Evolutionary conservation across 2,797 vertebrate genomes (phyloP).

Genomic region (Carcharodon carcharias): DNA sequence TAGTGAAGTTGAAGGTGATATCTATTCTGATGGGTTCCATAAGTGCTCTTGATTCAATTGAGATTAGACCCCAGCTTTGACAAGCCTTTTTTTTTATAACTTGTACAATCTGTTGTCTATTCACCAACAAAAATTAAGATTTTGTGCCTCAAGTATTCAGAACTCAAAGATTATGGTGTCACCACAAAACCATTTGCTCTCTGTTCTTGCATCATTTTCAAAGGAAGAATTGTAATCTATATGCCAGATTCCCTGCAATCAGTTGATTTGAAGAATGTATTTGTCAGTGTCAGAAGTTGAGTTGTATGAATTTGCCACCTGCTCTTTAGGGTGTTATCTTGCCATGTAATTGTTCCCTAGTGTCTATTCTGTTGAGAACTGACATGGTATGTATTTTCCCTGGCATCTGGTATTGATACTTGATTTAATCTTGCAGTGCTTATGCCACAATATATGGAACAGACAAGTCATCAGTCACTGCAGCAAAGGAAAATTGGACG

Average conservation of each 20-base stretch:
- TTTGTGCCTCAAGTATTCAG: not conserved
- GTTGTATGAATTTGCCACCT: not conserved
- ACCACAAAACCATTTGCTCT: not conserved
- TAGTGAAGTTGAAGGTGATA: not conserved
- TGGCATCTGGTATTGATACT: not conserved
- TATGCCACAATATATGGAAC: not conserved
- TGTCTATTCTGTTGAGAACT: not conserved
- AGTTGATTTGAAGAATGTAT: not conserved
- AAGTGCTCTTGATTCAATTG: not conserved
- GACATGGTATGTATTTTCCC: not conserved
- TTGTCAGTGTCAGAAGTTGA: not conserved
- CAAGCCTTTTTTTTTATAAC: not conserved
- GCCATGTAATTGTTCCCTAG: not conserved
- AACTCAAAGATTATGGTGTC: not conserved
- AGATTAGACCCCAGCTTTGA: not conserved
- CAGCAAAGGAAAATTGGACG: not conserved
- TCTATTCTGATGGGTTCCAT: not conserved
- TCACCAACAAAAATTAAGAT: not conserved
- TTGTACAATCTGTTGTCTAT: not conserved
- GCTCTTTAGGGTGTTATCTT: not conserved
- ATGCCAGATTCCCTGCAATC: not conserved
- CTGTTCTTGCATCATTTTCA: not conserved
- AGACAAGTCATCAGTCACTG: not conserved
- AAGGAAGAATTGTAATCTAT: not conserved
- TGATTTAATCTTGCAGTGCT: not conserved